Evolutionary conservation across 2,797 vertebrate species (phyloP).

Genomic region (Sardinella longiceps): DNA sequence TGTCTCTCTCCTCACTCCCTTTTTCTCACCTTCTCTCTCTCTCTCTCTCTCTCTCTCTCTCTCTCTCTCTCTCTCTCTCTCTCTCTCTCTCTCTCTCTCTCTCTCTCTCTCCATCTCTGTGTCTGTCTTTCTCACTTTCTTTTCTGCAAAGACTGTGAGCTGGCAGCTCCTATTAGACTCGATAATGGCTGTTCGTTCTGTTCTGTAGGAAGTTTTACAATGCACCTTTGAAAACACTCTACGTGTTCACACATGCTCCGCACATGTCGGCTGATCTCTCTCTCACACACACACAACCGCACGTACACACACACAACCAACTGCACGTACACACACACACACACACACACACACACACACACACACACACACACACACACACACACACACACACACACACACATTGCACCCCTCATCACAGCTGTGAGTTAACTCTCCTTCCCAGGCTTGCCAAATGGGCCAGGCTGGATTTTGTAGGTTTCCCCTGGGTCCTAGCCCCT

Average conservation of each 20-base stretch:
- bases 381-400: conserved; percentile 16
- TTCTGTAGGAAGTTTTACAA: conserved; percentile 42
- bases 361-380: neutral
- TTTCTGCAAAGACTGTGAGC: conserved; percentile 44
- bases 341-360: conserved; percentile 18
- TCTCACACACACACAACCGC: neutral
- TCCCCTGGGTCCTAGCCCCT: conserved; percentile 17
- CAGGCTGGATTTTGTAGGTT: neutral
- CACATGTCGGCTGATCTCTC: conserved; percentile 58
- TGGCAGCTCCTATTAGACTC: conserved; percentile 68
- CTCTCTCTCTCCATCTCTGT: neutral
- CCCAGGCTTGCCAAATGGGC: conserved; percentile 14
- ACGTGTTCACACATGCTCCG: conserved; percentile 61
- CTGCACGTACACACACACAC: too few relatives aligned
- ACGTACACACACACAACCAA: conserved; percentile 23
- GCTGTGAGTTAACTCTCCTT: conserved; percentile 17
- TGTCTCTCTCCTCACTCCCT: neutral
- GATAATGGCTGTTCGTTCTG: conserved; percentile 61
- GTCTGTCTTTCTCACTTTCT: neutral
- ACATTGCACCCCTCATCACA: conserved; percentile 16
- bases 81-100: neutral
- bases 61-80: neutral
- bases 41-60: neutral
- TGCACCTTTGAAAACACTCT: conserved; percentile 55
- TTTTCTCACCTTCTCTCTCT: neutral